phyloP scores from a whole-genome alignment of 2,113 vertebrate species.

The Rhinopomastus cyanomelas region DNA sequence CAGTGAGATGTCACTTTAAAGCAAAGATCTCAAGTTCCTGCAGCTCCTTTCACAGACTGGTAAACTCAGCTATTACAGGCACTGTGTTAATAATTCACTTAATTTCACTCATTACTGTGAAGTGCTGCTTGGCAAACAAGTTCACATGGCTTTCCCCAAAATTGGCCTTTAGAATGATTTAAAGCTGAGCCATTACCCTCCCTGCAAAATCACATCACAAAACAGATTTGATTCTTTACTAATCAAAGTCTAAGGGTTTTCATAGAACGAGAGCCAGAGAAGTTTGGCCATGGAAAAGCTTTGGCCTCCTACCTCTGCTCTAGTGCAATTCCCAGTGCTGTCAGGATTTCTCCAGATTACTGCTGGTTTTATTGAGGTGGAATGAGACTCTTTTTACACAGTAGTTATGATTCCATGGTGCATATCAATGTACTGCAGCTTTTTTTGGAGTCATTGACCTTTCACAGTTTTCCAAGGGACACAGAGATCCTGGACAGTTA shows the following conservation, averaged over 20 bases:
- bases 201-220: not conserved
- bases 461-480: not conserved
- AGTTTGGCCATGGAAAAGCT: not conserved
- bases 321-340: not conserved
- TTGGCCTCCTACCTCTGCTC: not conserved
- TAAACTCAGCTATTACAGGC: not conserved
- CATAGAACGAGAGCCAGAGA: not conserved
- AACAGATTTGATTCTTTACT: not conserved
- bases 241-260: not conserved
- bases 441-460: not conserved
- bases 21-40: not conserved
- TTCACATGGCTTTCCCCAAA: not conserved
- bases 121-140: not conserved
- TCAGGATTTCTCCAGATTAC: not conserved
- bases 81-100: conserved; percentile 16
- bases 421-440: not conserved
- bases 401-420: not conserved
- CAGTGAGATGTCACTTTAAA: not conserved
- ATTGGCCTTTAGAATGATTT: not conserved
- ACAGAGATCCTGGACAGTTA: not conserved
- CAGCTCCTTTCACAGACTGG: not conserved
- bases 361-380: not conserved
- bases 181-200: not conserved
- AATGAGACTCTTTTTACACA: not conserved
- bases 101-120: not conserved